phyloP scores from a whole-genome alignment of 2,888 invertebrate species.

The Panzeria rudis region DNA sequence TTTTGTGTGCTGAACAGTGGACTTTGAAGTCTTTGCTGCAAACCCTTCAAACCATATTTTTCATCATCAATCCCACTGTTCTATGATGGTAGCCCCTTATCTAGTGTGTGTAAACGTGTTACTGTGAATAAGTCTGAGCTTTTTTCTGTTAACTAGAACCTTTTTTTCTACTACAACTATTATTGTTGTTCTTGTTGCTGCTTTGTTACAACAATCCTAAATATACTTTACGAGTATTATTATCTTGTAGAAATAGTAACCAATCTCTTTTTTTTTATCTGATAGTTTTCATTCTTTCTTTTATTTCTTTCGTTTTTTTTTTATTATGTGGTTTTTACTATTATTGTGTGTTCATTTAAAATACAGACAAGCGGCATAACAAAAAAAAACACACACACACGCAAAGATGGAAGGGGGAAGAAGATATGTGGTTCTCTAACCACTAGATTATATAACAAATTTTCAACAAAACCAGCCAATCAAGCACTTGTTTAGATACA shows the following conservation, averaged over 20 bases:
- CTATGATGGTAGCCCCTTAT: too few relatives aligned
- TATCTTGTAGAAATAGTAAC: slow-evolving; percentile 34
- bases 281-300: slow-evolving; percentile 32
- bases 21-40: too few relatives aligned
- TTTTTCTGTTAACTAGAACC: slow-evolving; percentile 24
- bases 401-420: too few relatives aligned
- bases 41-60: too few relatives aligned
- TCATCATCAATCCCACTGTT: background rate
- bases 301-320: slow-evolving; percentile 2
- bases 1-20: too few relatives aligned
- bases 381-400: background rate
- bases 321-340: background rate
- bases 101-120: slow-evolving; percentile 27
- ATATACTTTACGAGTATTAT: slow-evolving; percentile 30
- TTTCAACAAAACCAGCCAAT: background rate
- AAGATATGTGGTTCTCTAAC: slow-evolving; percentile 15
- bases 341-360: slow-evolving; percentile 14
- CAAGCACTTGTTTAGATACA: slow-evolving; percentile 20
- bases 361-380: background rate
- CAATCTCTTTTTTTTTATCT: slow-evolving; percentile 44
- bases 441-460: slow-evolving; percentile 21
- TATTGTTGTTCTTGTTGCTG: background rate
- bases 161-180: background rate
- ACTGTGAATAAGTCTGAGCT: background rate
- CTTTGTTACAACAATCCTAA: slow-evolving; percentile 26